Conservation (phyloP, 2,888 invertebrate species). For the Pherbina coryleti region DNA sequence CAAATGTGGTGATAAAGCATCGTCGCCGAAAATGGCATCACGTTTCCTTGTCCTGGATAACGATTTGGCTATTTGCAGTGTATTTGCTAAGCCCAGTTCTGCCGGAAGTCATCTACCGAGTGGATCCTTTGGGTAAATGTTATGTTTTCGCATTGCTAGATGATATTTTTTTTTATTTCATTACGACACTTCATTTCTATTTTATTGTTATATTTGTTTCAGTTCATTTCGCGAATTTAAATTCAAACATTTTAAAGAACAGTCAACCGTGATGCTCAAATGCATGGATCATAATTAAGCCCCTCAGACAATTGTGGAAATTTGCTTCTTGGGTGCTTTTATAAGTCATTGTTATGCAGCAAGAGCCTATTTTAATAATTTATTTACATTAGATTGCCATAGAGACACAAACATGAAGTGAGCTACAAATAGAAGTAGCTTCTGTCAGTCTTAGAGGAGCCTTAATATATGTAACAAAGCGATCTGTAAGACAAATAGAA, state of each 20-base stretch:
- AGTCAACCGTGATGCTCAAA: too few relatives aligned
- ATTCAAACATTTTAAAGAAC: neutral
- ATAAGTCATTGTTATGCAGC: too few relatives aligned
- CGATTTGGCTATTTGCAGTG: conserved; percentile 60
- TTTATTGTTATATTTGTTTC: neutral
- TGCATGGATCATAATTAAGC: too few relatives aligned
- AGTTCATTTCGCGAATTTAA: neutral
- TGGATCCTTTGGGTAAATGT: conserved; percentile 68
- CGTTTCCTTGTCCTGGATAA: conserved; percentile 55
- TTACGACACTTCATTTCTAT: neutral
- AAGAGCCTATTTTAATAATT: too few relatives aligned
- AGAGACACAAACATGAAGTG: too few relatives aligned
- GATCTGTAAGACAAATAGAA: too few relatives aligned
- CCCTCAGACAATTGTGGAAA: too few relatives aligned
- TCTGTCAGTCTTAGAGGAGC: too few relatives aligned
- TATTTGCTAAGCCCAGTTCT: conserved; percentile 63
- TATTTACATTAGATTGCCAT: too few relatives aligned
- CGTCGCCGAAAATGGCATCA: conserved; percentile 53
- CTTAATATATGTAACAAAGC: too few relatives aligned
- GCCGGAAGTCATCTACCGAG: conserved; percentile 68
- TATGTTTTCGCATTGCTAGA: neutral
- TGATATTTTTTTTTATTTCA: neutral
- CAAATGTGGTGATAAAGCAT: conserved; percentile 35
- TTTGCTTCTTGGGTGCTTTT: too few relatives aligned
- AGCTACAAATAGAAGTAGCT: too few relatives aligned